Evolutionary conservation across 2,113 vertebrate species (phyloP).

Genomic region (Chloroceryle aenea): DNA sequence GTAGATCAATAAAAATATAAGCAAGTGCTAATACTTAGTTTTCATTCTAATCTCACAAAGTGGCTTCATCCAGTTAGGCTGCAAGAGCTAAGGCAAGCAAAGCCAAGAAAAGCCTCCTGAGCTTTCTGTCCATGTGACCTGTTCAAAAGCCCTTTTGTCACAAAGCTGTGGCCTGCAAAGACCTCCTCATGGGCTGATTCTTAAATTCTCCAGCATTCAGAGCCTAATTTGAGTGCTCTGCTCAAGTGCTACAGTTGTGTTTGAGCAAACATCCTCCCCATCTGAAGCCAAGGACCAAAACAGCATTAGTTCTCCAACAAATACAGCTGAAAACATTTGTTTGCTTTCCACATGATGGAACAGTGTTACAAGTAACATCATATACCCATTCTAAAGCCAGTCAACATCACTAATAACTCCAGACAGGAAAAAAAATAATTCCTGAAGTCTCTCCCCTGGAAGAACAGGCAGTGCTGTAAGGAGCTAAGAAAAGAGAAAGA

Average conservation of each 20-base stretch:
- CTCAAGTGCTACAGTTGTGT: neutral
- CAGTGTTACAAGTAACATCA: neutral
- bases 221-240: neutral
- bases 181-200: neutral
- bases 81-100: neutral
- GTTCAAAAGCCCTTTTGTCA: neutral
- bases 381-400: neutral
- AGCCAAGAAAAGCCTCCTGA: neutral
- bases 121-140: neutral
- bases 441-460: neutral
- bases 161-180: neutral
- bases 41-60: neutral
- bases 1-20: neutral
- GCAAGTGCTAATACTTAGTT: fast-evolving
- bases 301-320: neutral
- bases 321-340: neutral
- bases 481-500: neutral
- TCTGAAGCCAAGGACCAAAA: neutral
- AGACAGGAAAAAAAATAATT: neutral
- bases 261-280: neutral
- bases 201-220: neutral
- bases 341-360: neutral
- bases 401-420: neutral
- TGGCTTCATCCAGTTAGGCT: neutral
- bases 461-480: neutral